Base-by-base conservation (phyloP, 2,113 vertebrate species). In the Alectura lathami region DNA sequence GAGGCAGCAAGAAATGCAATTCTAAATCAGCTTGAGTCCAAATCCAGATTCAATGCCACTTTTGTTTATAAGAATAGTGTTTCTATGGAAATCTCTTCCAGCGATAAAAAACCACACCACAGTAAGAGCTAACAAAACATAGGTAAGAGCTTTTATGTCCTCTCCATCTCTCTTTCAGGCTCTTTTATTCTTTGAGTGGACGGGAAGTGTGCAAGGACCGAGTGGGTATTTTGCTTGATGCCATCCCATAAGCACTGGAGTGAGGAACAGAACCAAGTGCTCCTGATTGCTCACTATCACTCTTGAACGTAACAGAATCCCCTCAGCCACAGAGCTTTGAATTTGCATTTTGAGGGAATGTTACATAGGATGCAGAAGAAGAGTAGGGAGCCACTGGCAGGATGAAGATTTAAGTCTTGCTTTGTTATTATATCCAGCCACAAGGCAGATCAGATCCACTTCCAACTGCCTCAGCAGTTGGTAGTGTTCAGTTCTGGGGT, bases 121-220 rank as follows among this genome's bases (percentile, higher is more conserved):
- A 47, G 3, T 21, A 15, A 77, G 36, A 86, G 17, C 29, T 67
- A 27, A 34, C 56, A 64, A 4, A 78, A 54, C 36, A 64, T 4
- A 91, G 20, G 11, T 54, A 85, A 85, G 27, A 45, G 38, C 63
- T 50, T 17, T 57, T 60, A 7, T 13, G 18, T 16, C 36, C 9
- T 78, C 26, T 59, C 8, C 8, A 32, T 68, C 14, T 45, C 20
- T 17, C n/a, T 69, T 51, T 83, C 27, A 36, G 10, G 15, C 6
- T n/a, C 13, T 77, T 43, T 42, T 84, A 43, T 34, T 1, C 6
- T 80, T 67, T 4, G 30, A 1, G 0, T 29, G 9, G 18, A 43
- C 9, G 73, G 9, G 11, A 79, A 80, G 29, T 24, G 63, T 59
- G 36, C 50, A 69, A 80, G 26, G 32, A 36, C 34, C 15, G 29